phyloP scores from a whole-genome alignment of 2,113 vertebrate genomes.

The Tupaia chinensis region DNA sequence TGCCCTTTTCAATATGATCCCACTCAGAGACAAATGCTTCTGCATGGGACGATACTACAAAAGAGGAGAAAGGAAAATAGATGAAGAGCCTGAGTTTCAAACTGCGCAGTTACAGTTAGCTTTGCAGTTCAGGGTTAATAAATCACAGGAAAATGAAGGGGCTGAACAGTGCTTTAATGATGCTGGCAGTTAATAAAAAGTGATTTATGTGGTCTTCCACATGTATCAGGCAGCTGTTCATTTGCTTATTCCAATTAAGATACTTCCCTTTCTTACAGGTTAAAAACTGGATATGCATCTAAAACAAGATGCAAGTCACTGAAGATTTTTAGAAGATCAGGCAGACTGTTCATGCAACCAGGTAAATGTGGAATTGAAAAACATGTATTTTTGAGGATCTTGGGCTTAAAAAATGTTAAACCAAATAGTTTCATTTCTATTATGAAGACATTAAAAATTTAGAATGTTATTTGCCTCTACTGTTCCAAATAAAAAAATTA shows the following conservation, averaged over 20 bases:
- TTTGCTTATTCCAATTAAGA: constrained; percentile 31
- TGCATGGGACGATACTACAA: not conserved
- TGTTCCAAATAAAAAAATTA: constrained; percentile 21
- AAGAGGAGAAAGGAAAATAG: not conserved
- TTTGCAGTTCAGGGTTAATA: constrained; percentile 21
- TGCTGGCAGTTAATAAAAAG: constrained; percentile 19
- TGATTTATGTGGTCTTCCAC: not conserved
- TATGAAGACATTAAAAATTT: constrained; percentile 44
- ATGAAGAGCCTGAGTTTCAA: not conserved
- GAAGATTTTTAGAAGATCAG: constrained; percentile 76
- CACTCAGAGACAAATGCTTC: constrained; percentile 53
- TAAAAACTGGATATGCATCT: constrained; percentile 73
- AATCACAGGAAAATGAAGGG: constrained; percentile 15
- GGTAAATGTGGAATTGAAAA: constrained; percentile 71
- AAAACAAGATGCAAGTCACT: constrained; percentile 80
- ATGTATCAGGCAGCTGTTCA: constrained; percentile 12
- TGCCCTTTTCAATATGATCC: constrained; percentile 41
- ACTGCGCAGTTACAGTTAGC: not conserved
- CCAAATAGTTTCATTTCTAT: constrained; percentile 36
- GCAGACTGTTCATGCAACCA: constrained; percentile 71
- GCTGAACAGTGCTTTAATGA: constrained; percentile 24
- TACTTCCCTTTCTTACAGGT: constrained; percentile 69
- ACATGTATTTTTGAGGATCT: constrained; percentile 10
- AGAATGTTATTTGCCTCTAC: constrained; percentile 46
- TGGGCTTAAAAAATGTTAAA: constrained; percentile 40